A percentile compares a stretch with the other conserved stretches of the same genome.
Conservation (phyloP, 1,140 invertebrate species). For the Saccostrea echinata region DNA sequence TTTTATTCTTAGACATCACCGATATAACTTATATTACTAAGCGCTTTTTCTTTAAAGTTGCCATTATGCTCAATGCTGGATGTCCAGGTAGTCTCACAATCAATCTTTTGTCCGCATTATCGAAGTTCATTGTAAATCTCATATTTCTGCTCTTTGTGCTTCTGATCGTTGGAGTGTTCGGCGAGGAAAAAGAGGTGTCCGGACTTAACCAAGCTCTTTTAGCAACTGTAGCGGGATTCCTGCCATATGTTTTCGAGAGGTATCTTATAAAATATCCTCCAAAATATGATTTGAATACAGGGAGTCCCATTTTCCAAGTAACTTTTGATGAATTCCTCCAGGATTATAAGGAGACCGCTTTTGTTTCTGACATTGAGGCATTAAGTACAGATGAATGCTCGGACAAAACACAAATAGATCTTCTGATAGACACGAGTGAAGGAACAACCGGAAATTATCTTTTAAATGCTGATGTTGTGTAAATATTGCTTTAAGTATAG, state of each 20-base stretch:
- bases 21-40: conserved; percentile 66
- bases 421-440: not conserved
- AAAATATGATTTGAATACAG: conserved; percentile 51
- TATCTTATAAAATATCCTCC: conserved; percentile 52
- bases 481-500: too few relatives aligned
- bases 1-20: conserved; percentile 65
- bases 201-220: conserved; percentile 69
- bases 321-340: not conserved
- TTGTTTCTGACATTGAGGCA: not conserved
- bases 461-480: not conserved
- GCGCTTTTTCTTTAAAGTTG: conserved; percentile 67
- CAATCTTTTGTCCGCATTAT: conserved; percentile 60
- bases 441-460: not conserved
- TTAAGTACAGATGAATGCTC: not conserved
- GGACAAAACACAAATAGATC: not conserved
- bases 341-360: not conserved
- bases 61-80: conserved; percentile 60
- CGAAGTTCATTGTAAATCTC: conserved; percentile 58
- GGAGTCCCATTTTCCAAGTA: conserved; percentile 65
- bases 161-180: conserved; percentile 70
- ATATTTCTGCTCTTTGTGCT: conserved; percentile 69
- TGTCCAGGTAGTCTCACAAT: conserved; percentile 65
- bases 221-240: conserved; percentile 65
- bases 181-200: conserved; percentile 67
- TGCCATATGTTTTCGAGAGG: conserved; percentile 67